Conservation (phyloP, 2,888 invertebrate genomes). For the Drosophila koepferae region DNA sequence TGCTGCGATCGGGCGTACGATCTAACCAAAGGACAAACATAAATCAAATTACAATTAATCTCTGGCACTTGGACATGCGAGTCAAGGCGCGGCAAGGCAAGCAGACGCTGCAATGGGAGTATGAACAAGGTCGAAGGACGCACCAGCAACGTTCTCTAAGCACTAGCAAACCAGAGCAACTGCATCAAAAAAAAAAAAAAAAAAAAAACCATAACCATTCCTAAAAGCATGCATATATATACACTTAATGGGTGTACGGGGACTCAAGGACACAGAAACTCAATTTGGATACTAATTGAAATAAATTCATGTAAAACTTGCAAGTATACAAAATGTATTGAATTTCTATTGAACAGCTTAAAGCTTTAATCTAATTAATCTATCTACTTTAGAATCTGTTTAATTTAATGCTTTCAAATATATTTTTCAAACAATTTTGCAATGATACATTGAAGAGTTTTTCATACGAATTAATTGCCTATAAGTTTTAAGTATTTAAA, state of each 20-base stretch:
- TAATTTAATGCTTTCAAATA: not conserved
- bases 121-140: constrained; percentile 24
- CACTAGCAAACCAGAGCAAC: constrained; percentile 39
- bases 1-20: constrained; percentile 84
- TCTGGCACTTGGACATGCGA: not conserved
- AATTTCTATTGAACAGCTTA: no score
- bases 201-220: not conserved
- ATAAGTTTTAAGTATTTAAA: not conserved
- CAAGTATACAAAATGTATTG: no score
- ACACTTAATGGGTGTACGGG: not conserved
- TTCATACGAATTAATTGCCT: rapidly evolving
- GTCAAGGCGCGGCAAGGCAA: constrained; percentile 15
- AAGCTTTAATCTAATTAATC: no score
- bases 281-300: no score
- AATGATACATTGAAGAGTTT: not conserved
- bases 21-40: constrained; percentile 67
- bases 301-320: no score
- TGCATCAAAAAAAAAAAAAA: constrained; percentile 4
- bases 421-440: not conserved
- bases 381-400: not conserved
- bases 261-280: not conserved
- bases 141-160: constrained; percentile 55
- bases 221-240: constrained; percentile 6
- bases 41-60: constrained; percentile 14
- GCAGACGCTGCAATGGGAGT: constrained; percentile 22